A percentile compares a stretch with the other conserved stretches of the same genome.
Evolutionary conservation across 1,140 invertebrate genomes (phyloP).

Genomic region (Macrobrachium rosenbergii): DNA sequence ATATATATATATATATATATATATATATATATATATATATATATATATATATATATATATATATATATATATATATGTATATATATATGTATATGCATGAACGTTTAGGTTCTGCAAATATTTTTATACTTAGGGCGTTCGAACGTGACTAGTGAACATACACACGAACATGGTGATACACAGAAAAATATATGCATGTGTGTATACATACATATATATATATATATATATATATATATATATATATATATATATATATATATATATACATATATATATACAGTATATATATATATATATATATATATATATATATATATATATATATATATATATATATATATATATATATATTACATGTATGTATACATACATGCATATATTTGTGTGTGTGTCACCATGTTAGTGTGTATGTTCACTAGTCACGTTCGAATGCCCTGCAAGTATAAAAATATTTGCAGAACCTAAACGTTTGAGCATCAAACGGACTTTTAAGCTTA

Average conservation of each 20-base stretch:
- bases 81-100: background rate
- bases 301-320: background rate
- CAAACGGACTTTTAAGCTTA: too few species aligned
- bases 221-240: background rate
- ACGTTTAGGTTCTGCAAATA: too few species aligned
- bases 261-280: background rate
- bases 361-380: constrained; percentile 8
- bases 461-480: too few species aligned
- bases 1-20: constrained; percentile 7
- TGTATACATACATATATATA: too few species aligned
- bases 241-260: background rate
- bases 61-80: constrained; percentile 6
- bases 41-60: constrained; percentile 8
- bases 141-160: too few species aligned
- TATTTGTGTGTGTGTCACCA: background rate
- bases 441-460: too few species aligned
- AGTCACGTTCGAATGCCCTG: too few species aligned
- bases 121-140: too few species aligned
- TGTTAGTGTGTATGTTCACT: too few species aligned
- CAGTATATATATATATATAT: background rate
- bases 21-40: constrained; percentile 17
- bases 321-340: constrained; percentile 15
- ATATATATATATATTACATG: background rate
- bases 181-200: too few species aligned
- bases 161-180: too few species aligned